Evolutionary conservation across 1,140 invertebrate species (phyloP).

Genomic region (Whitmania pigra): DNA sequence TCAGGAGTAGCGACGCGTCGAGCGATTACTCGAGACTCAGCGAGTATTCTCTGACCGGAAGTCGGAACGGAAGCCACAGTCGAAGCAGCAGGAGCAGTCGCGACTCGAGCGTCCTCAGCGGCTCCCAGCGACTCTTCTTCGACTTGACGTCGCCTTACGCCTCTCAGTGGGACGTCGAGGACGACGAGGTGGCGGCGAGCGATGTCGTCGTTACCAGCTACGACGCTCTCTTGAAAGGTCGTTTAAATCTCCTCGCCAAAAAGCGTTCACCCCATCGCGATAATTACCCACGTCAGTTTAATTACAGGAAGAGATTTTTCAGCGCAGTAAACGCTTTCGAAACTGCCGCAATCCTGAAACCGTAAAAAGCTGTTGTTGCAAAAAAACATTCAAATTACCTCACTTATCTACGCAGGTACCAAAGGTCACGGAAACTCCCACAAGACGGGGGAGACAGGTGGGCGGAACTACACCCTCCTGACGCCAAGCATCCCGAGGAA

Average conservation of each 20-base stretch:
- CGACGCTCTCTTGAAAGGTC: too few relatives aligned
- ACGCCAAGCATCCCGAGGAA: slow-evolving; percentile 20
- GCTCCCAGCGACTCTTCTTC: slow-evolving; percentile 1
- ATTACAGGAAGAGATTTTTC: too few relatives aligned
- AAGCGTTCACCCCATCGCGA: too few relatives aligned
- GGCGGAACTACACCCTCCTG: slow-evolving; percentile 14
- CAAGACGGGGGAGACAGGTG: slow-evolving; percentile 4
- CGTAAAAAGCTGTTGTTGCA: too few relatives aligned
- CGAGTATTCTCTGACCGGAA: slow-evolving; percentile 19
- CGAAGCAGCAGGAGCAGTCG: slow-evolving; percentile 12
- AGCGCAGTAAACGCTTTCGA: too few relatives aligned
- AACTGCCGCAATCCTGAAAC: too few relatives aligned
- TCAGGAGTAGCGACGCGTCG: slow-evolving; percentile 14
- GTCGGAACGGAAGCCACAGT: neutral
- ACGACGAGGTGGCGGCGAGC: neutral
- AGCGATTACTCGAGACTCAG: slow-evolving; percentile 20
- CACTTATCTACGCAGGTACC: too few relatives aligned
- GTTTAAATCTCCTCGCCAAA: too few relatives aligned
- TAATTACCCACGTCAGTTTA: too few relatives aligned
- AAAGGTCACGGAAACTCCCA: neutral
- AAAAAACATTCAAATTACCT: too few relatives aligned
- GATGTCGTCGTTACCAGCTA: neutral
- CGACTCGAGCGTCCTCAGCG: slow-evolving; percentile 16
- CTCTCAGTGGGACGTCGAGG: slow-evolving; percentile 20
- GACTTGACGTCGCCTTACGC: slow-evolving; percentile 5